A percentile compares a stretch with the other conserved stretches of the same genome.
Evolutionary conservation across 2,888 invertebrate genomes (phyloP).

Genomic region (Metopia argyrocephala): DNA sequence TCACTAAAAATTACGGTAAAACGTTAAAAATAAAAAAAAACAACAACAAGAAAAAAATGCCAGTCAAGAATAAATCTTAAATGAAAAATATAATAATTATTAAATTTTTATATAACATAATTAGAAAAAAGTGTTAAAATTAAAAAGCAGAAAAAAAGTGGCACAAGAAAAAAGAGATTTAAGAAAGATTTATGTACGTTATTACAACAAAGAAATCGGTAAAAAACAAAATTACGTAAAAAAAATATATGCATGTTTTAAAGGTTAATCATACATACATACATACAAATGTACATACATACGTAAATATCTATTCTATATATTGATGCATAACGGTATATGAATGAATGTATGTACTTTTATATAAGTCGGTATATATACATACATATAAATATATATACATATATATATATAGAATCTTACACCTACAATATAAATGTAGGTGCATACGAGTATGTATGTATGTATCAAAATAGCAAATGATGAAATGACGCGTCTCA

Average conservation of each 20-base stretch:
- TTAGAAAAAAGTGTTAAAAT: neutral
- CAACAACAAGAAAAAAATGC: neutral
- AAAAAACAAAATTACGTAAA: slow-evolving; percentile 57
- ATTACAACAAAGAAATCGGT: neutral
- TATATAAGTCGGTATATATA: neutral
- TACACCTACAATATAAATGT: neutral
- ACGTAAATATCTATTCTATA: too few species aligned
- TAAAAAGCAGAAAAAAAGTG: neutral
- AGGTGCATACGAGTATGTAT: neutral
- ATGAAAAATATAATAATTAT: neutral
- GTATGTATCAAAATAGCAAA: slow-evolving; percentile 16
- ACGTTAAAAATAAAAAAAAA: neutral
- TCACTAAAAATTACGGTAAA: slow-evolving; percentile 19
- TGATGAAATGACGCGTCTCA: slow-evolving; percentile 49
- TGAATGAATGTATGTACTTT: neutral
- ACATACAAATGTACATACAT: too few species aligned
- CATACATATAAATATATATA: neutral
- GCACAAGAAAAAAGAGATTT: neutral
- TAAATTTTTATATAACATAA: neutral
- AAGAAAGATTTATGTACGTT: neutral
- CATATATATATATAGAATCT: neutral
- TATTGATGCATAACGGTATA: too few species aligned
- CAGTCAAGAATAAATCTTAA: neutral
- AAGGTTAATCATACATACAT: slow-evolving; percentile 38
- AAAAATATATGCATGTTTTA: slow-evolving; percentile 19